These are phyloP conservation scores for Anarrhichthys ocellatus DNA, from an alignment of 2,113 vertebrate genomes.

Conservation along the genomic window DNA sequence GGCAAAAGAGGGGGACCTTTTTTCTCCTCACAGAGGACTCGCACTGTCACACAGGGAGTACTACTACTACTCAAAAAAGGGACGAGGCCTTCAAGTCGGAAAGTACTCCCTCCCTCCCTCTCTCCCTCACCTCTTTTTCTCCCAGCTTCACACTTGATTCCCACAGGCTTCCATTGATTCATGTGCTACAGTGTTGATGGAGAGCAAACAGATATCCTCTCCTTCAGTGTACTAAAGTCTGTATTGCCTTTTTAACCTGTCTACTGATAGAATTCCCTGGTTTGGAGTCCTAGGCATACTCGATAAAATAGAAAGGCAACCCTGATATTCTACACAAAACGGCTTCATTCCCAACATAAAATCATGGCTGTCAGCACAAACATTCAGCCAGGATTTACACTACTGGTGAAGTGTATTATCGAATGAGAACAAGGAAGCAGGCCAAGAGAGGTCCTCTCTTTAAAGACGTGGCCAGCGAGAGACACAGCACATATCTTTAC, in stretches of 20 bases:
- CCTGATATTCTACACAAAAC: conserved; percentile 24
- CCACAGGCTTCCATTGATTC: conserved; percentile 72
- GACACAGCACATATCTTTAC: conserved; percentile 16
- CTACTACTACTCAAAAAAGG: conserved; percentile 58
- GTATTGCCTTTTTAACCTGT: conserved; percentile 59
- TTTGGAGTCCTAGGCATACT: conserved; percentile 33
- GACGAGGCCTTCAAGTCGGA: conserved; percentile 59
- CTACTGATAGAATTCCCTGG: conserved; percentile 62
- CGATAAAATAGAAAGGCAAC: conserved; percentile 47
- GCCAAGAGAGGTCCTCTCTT: neutral
- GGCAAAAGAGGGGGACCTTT: conserved; percentile 37
- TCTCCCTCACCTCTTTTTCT: conserved; percentile 39
- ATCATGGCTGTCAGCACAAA: conserved; percentile 40
- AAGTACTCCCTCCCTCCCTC: conserved; percentile 36
- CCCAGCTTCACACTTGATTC: conserved; percentile 70
- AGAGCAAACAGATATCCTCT: conserved; percentile 60
- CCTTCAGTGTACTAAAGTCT: conserved; percentile 56
- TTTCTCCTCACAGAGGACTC: conserved; percentile 52
- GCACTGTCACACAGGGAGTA: conserved; percentile 65
- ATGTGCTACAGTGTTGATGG: conserved; percentile 67
- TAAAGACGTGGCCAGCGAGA: neutral
- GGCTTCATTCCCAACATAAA: conserved; percentile 37
- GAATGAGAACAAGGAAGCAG: conserved; percentile 36
- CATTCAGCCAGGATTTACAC: conserved; percentile 38
- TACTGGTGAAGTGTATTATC: neutral